Evolutionary conservation across 2,113 vertebrate species (phyloP), one percentile per base, ranked within the genome.

Genomic region (Alethe diademata): DNA sequence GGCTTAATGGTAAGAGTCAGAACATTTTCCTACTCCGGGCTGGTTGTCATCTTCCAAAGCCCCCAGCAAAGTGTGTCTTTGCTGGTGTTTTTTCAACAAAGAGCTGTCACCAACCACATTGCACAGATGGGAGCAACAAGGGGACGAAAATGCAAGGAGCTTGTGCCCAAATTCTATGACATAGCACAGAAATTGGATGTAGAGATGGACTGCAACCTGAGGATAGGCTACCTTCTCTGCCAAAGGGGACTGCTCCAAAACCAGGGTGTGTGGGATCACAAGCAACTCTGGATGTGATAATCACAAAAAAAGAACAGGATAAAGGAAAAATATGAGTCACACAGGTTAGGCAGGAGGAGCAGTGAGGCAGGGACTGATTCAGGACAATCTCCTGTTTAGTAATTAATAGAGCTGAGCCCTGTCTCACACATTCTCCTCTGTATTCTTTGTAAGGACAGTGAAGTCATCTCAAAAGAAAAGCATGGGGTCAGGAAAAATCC

Each of bases 221-320:
- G 0, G 2, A 31, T 1, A 1, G 24, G 12, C 61, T 84, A 51
- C 29, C 38, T 91, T 70, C 31, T 13, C 29, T n/a, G 17, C 50
- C 25, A 23, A 61, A 86, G 31, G 14, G 22, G 18, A 20, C 23
- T 4, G 17, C 17, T 35, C 67, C 40, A 40, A 76, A 91, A 28
- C 15, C 18, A 20, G 17, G 8, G 3, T 0, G 0, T 42, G 19
- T 0, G 0, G n/a, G n/a, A 45, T n/a, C 36, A 69, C n/a, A 53
- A 65, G 23, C n/a, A 73, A 15, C 42, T n/a, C 38, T 47, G 20
- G n/a, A 20, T 22, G 28, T 11, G 40, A 26, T 14, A 67, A 47
- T 13, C 15, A n/a, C 0, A 29, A 3, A 50, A 64, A 83, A 82
- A 56, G 6, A 79, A 14, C 10, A 56, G 35, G 19, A 45, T 86